Conservation (phyloP, 1,140 invertebrate species). For the Elymnias hypermnestra region DNA sequence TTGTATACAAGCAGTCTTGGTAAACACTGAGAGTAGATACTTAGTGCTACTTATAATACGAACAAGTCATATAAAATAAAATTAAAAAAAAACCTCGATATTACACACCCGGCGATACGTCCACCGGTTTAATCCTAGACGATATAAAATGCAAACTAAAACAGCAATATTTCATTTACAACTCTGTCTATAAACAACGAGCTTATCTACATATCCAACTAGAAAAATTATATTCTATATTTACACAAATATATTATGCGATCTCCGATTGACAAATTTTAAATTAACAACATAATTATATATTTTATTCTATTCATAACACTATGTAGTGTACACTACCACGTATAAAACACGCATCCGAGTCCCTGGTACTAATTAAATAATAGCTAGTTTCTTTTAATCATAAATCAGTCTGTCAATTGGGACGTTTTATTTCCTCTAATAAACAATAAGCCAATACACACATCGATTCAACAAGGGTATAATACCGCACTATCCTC, state of each 20-base stretch:
- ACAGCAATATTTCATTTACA: slow-evolving; percentile 72
- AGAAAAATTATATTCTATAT: slow-evolving; percentile 61
- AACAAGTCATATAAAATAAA: slow-evolving; percentile 70
- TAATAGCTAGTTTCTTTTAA: slow-evolving; percentile 59
- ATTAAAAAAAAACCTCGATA: slow-evolving; percentile 56
- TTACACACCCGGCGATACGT: slow-evolving; percentile 51
- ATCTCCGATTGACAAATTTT: slow-evolving; percentile 65
- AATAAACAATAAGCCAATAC: slow-evolving; percentile 65
- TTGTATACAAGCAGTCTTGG: slow-evolving; percentile 74
- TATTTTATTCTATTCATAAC: slow-evolving; percentile 67
- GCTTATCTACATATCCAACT: slow-evolving; percentile 36
- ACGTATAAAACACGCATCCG: slow-evolving; percentile 74
- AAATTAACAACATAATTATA: slow-evolving; percentile 69
- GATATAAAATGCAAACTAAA: slow-evolving; percentile 75
- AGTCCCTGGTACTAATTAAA: slow-evolving; percentile 65
- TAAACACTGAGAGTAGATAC: slow-evolving; percentile 73
- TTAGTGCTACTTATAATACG: slow-evolving; percentile 67
- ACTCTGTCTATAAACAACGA: slow-evolving; percentile 66
- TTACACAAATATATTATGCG: slow-evolving; percentile 72
- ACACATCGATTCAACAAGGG: slow-evolving; percentile 57
- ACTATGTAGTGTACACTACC: slow-evolving; percentile 72
- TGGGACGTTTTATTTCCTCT: slow-evolving; percentile 75
- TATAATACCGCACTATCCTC: slow-evolving; percentile 51
- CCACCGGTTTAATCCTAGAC: slow-evolving; percentile 56
- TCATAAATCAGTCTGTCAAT: slow-evolving; percentile 74